phyloP scores from a whole-genome alignment of 2,797 vertebrate genomes.

The Brachyalestes nurse region DNA sequence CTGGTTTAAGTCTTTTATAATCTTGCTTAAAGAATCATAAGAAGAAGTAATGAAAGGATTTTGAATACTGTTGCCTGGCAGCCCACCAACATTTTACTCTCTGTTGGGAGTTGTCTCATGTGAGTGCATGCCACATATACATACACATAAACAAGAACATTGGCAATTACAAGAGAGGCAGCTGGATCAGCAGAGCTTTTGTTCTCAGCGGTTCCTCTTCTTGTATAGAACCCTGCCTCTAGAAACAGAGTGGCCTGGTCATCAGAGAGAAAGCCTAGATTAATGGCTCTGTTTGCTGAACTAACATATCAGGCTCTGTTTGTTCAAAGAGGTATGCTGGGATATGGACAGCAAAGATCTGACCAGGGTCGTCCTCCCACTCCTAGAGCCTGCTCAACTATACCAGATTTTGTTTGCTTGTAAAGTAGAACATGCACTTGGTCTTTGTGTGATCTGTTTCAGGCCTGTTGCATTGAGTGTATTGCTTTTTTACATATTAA shows the following conservation, averaged over 20 bases:
- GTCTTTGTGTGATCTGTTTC: background rate
- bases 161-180: constrained; percentile 7
- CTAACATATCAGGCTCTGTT: constrained; percentile 49
- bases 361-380: constrained; percentile 36
- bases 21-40: background rate
- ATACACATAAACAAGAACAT: constrained; percentile 23
- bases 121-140: background rate
- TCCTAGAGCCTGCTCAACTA: constrained; percentile 5
- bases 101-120: background rate
- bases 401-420: constrained; percentile 12
- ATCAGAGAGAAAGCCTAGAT: constrained; percentile 13
- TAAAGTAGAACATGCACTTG: background rate
- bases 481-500: background rate
- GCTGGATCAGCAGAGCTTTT: constrained; percentile 40
- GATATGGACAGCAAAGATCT: constrained; percentile 38
- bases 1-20: background rate
- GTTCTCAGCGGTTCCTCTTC: constrained; percentile 23
- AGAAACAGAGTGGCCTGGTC: constrained; percentile 47
- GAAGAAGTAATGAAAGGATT: background rate
- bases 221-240: constrained; percentile 34
- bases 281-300: constrained; percentile 52
- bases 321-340: constrained; percentile 48
- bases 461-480: background rate
- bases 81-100: background rate
- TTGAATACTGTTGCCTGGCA: background rate